phyloP scores from a whole-genome alignment of 2,888 invertebrate species.

The Campoletis raptor region DNA sequence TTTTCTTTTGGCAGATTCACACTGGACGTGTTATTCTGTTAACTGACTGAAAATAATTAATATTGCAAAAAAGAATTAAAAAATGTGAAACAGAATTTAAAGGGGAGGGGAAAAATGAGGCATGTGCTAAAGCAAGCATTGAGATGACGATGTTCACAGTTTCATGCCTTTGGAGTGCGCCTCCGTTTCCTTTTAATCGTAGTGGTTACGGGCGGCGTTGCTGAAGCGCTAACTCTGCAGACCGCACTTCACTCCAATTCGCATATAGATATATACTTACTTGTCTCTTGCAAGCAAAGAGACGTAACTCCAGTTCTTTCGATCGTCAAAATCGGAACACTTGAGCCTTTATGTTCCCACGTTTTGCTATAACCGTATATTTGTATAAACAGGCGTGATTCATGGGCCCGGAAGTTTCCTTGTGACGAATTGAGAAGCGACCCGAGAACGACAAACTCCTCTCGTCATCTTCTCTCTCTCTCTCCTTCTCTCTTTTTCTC shows the following conservation, averaged over 20 bases:
- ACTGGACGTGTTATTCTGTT: neutral
- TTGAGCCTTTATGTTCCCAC: neutral
- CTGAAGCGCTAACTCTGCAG: conserved; percentile 53
- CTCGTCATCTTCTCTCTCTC: conserved; percentile 22
- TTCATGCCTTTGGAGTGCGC: conserved; percentile 40
- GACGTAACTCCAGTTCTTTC: neutral
- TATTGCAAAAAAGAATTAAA: neutral
- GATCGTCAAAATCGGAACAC: neutral
- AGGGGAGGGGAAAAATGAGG: conserved; percentile 4
- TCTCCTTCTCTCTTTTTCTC: neutral
- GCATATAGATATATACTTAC: neutral
- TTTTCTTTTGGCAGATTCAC: neutral
- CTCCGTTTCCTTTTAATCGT: conserved; percentile 37
- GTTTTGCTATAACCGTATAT: neutral
- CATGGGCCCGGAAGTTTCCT: conserved; percentile 58
- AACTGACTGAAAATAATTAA: neutral
- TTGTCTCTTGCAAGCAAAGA: neutral
- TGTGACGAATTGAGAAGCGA: conserved; percentile 57
- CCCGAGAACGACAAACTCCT: conserved; percentile 53
- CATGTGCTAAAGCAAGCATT: conserved; percentile 29
- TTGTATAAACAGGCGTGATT: conserved; percentile 38
- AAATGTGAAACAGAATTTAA: neutral
- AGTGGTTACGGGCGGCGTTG: conserved; percentile 40
- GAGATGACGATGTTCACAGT: conserved; percentile 34
- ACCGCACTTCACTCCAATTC: conserved; percentile 42